Percentiles rank a stretch among this genome's conserved stretches.
These are phyloP conservation scores for Clarias laeviceps DNA, from an alignment of 2,797 vertebrate genomes.

Conservation along the genomic window DNA sequence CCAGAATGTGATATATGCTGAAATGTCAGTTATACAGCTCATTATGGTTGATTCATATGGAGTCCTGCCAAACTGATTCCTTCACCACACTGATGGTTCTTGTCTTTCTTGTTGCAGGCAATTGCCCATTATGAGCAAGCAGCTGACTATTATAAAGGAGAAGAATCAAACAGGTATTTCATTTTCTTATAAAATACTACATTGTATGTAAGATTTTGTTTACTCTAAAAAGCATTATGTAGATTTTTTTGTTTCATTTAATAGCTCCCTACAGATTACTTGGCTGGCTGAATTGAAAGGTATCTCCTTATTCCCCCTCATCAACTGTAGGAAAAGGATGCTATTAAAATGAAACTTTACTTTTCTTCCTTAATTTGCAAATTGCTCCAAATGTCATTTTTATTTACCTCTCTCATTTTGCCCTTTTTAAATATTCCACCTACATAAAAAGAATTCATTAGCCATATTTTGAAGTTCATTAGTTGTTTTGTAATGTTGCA, in stretches of 20 bases:
- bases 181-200: not conserved
- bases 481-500: not conserved
- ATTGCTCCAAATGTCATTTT: not conserved
- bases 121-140: conserved; percentile 84
- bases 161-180: conserved; percentile 81
- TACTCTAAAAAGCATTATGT: not conserved
- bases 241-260: not conserved
- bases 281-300: not conserved
- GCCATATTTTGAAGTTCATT: not conserved
- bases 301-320: not conserved
- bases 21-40: conserved; percentile 8
- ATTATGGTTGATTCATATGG: not conserved
- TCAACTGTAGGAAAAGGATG: not conserved
- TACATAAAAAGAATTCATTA: not conserved
- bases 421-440: not conserved
- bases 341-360: not conserved
- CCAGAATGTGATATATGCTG: not conserved
- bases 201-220: not conserved
- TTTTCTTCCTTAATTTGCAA: not conserved
- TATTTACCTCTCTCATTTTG: not conserved
- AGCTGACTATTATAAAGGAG: conserved; percentile 83
- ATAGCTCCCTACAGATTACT: not conserved
- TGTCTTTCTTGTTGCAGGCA: conserved; percentile 65
- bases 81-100: not conserved
- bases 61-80: not conserved